Base-by-base conservation (phyloP, 2,888 invertebrate species). In the Dyspetes luteomarginatus region DNA sequence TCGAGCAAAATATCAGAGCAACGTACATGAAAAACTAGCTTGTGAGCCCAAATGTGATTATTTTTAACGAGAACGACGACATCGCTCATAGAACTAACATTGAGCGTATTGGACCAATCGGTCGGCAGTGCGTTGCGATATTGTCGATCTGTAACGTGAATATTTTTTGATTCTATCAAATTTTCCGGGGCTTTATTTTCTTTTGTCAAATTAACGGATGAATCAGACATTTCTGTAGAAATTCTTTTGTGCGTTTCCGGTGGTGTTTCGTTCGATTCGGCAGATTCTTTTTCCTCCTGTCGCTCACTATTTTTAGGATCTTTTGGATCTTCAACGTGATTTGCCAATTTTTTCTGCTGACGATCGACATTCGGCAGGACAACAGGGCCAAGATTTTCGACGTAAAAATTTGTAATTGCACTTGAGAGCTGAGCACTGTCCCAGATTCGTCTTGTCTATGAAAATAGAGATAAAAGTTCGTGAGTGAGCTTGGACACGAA, bases 41-140 rank as follows among this genome's bases (percentile, higher is more conserved):
- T 92, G 82, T 93, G 93, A 52, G 90, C 91, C 85, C 90, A 91
- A 80, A 93, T 91, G 41, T 91, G 86, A 60, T 89, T 87, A 72
- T 90, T 87, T 60, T 91, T 89, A 1, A 91, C 89, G 74, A 90
- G 88, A 41, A 93, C 86, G 17, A 90, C 87, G 9, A 93, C 72
- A 83, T 93, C 93, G 86, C 93, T 93, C 79, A 91, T 87, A 48
- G 87, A 83, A 74, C 87, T 89, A 28, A 90, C 89, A 74, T 91
- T 91, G 4, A 93, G 75, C 36, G 90, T 83, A 76, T 86, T 86
- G 26, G 85, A 79, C 92, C 92, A 93, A 74, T 91, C 90, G 15
- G 68, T 62, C n/a, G 85, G 83, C 41, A 88, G 17, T 69, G 78
- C 84, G 74, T 86, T 81, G 62, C 85, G 74, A 56, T 86, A 88